Base-by-base conservation (phyloP, 2,797 vertebrate genomes). In the Sebastes nivosus region DNA sequence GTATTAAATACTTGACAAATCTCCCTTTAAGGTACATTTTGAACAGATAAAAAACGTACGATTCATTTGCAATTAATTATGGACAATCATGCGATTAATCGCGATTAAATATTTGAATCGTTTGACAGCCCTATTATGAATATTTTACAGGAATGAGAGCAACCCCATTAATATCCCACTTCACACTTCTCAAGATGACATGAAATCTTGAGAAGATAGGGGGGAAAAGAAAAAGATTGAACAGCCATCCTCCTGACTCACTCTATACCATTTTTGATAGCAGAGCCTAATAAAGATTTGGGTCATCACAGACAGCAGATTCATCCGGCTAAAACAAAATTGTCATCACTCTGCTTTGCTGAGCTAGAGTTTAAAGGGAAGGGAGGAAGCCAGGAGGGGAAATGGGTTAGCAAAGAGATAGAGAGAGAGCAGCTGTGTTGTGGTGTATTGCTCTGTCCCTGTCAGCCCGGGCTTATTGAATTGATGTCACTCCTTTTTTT, bases 301-400 rank as follows among this genome's bases (percentile, higher is more conserved):
- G 90, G 91, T 92, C 88, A 90, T 92, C 80, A 75, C 81, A 86
- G 82, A 88, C 77, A 61, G 84, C 78, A 83, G 77, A 94, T 93
- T 93, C 87, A 92, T 94, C 90, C 90, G 66, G 85, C 76, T 85
- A 84, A 91, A 93, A 91, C 90, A 85, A 87, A 87, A 91, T 79
- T 89, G 87, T 90, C 86, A 92, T 92, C 90, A 81, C 84, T 88
- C 84, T 92, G 83, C 87, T 85, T 86, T 91, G 84, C 88, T 89
- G 89, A 90, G 88, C 77, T 76, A 0, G 82, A 87, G 86, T 92
- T 88, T 87, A 72, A 84, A 83, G 83, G 72, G 68, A 84, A 72
- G 67, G 71, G 81, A 91, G 87, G 89, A 91, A 88, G 91, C 77
- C 81, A 71, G 86, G 72, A 88, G 73, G 78, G 85, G 92, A 91